Base-by-base conservation (phyloP, 35 echinoderm and acorn worm genomes). In the Heliocidaris erythrogramma region DNA sequence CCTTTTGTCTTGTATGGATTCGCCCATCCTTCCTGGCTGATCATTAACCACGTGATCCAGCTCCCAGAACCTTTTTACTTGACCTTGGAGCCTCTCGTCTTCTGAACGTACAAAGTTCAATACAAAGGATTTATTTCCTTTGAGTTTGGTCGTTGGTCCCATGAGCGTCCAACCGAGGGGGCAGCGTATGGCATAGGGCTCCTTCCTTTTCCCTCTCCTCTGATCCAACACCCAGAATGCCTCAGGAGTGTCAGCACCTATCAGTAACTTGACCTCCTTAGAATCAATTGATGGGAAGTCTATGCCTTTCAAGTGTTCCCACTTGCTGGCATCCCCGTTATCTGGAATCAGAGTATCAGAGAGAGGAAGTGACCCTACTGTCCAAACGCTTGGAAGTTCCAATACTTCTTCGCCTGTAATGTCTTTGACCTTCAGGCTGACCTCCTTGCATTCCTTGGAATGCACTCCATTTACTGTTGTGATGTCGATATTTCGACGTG, bases 111-210 rank as follows among this genome's bases (percentile, higher is more conserved):
- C 92, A 24, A 69, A 30, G 12, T 90, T 59, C 52, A 93, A 18
- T 5, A 11, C 86, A 27, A 30, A 61, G 27, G 35, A 5, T 85
- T 13, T 35, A 11, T 95, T 32, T 27, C 30, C n/a, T n/a, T n/a
- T n/a, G n/a, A n/a, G n/a, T n/a, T n/a, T n/a, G n/a, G 0, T 27
- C 14, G 12, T 47, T 61, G 96, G 94, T 4, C 86, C 94, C 24
- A 96, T 52, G 16, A 96, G 12, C 5, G 93, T 96, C 96, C 96
- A 94, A 17, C 96, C 96, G 3, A 96, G 86, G 0, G 65, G 88
- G 13, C 86, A 90, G 24, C 60, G 86, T 7, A 96, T 30, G 9
- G 96, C 93, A 47, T 96, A 94, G 17, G 96, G 96, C 94, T 96
- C 87, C 86, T 94, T 94, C 61, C 60, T 90, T 17, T 50, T 60